Percentiles rank a stretch among this genome's conserved stretches.
Conservation (phyloP, 2,113 vertebrate species). For the Nestor notabilis region DNA sequence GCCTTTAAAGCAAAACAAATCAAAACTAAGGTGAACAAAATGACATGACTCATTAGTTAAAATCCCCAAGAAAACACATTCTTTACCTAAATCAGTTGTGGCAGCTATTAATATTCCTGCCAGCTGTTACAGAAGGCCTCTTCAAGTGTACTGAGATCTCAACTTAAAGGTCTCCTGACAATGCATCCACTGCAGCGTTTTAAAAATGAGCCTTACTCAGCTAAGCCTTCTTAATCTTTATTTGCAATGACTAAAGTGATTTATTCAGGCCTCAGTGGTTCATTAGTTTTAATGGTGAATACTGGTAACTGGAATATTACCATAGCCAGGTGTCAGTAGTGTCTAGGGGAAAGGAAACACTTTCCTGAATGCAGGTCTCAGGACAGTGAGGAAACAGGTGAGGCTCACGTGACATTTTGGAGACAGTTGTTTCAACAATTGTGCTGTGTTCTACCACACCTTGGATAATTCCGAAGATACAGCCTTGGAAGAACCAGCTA, state of each 20-base stretch:
- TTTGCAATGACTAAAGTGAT: background rate
- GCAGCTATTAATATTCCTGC: constrained; percentile 21
- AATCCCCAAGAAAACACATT: background rate
- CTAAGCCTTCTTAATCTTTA: constrained; percentile 42
- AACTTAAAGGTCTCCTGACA: background rate
- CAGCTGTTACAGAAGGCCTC: background rate
- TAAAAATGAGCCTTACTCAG: background rate
- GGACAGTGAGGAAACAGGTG: background rate
- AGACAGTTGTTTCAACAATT: background rate
- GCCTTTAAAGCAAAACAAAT: background rate
- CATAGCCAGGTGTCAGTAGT: background rate
- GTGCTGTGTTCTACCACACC: background rate
- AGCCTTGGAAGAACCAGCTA: background rate
- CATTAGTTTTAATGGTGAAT: background rate
- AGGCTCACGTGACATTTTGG: background rate
- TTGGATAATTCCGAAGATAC: background rate
- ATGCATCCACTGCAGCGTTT: background rate
- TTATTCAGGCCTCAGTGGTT: constrained; percentile 8
- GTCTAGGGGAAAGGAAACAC: background rate
- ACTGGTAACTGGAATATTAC: background rate
- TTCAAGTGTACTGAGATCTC: background rate
- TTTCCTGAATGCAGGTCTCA: background rate
- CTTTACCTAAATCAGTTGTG: constrained; percentile 9
- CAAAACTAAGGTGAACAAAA: constrained; percentile 8
- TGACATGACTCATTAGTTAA: background rate